These are phyloP conservation scores for Matsumyia berberina DNA, from an alignment of 2,888 invertebrate genomes.

Conservation along the genomic window DNA sequence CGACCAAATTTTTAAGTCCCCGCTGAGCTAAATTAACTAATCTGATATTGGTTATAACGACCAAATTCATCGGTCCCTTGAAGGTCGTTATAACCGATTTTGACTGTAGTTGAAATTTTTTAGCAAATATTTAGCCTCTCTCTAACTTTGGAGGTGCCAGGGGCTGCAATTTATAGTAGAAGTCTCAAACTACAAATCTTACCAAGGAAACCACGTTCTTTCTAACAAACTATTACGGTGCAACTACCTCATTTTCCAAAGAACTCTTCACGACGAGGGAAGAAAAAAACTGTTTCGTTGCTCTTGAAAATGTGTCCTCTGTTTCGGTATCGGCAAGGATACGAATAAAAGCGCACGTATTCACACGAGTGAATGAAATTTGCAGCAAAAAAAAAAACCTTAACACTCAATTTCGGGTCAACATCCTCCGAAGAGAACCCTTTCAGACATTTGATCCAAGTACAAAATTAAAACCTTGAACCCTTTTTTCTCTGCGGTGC, in stretches of 20 bases:
- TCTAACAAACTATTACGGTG: no score
- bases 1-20: no score
- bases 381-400: conserved; percentile 19
- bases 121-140: no score
- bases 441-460: conserved; percentile 69
- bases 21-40: no score
- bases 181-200: no score
- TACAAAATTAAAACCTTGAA: conserved; percentile 66
- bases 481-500: conserved; percentile 35
- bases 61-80: no score
- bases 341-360: conserved; percentile 32
- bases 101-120: no score
- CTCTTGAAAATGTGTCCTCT: background rate
- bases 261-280: background rate
- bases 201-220: no score
- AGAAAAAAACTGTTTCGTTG: background rate
- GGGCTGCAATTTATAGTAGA: no score
- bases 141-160: no score
- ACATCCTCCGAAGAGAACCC: conserved; percentile 60
- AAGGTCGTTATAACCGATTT: no score
- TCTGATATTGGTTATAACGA: no score
- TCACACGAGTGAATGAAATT: conserved; percentile 37
- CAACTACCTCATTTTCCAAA: conserved; percentile 9
- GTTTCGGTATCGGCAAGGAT: conserved; percentile 11
- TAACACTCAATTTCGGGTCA: conserved; percentile 50